These are phyloP conservation scores for Dreissena rostriformis DNA, from an alignment of 1,140 invertebrate genomes.

Conservation along the genomic window DNA sequence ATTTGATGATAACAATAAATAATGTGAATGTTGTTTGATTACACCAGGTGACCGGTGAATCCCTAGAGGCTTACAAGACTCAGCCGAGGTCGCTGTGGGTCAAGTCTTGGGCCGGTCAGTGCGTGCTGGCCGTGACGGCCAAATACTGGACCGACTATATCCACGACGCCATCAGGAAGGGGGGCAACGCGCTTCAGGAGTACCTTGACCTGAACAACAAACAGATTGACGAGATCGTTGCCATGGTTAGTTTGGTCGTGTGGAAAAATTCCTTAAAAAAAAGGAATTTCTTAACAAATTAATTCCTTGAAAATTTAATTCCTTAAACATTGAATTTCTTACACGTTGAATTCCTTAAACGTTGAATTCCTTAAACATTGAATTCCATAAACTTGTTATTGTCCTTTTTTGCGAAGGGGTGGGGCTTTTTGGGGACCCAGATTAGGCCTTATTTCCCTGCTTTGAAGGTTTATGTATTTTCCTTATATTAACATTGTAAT, in stretches of 20 bases:
- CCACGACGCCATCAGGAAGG: constrained; percentile 83
- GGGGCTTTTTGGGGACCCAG: too few species aligned
- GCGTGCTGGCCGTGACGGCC: constrained; percentile 93
- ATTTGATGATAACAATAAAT: not conserved
- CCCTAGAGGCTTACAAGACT: constrained; percentile 87
- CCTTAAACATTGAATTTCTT: too few species aligned
- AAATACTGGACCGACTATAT: constrained; percentile 93
- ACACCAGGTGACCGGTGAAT: constrained; percentile 81
- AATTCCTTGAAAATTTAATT: too few species aligned
- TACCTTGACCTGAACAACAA: constrained; percentile 88
- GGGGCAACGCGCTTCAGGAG: constrained; percentile 82
- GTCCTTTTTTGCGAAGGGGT: too few species aligned
- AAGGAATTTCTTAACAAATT: too few species aligned
- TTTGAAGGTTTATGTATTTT: too few species aligned
- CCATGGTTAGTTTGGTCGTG: constrained; percentile 85
- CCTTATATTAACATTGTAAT: too few species aligned
- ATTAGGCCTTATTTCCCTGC: too few species aligned
- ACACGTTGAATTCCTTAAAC: too few species aligned
- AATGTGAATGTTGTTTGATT: not conserved
- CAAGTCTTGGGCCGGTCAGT: constrained; percentile 93
- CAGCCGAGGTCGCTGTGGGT: constrained; percentile 90
- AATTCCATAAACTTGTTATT: too few species aligned
- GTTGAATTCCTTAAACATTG: too few species aligned
- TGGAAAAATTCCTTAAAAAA: too few species aligned
- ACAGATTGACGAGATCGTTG: constrained; percentile 94